Conservation (phyloP, 2,113 vertebrate species). For the Pseudonaja textilis region DNA sequence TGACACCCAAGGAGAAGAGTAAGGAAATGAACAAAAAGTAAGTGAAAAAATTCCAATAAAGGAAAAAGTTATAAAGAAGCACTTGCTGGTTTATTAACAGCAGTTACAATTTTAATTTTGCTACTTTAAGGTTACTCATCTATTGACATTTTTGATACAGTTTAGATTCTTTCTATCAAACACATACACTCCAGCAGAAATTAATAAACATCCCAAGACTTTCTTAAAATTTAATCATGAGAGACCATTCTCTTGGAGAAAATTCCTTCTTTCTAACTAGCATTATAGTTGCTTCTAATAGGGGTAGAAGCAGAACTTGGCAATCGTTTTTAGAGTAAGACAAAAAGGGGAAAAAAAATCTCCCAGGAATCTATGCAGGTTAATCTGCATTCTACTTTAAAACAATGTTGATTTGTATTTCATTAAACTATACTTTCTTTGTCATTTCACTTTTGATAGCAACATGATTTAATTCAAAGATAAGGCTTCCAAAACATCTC, state of each 20-base stretch:
- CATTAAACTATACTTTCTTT: neutral
- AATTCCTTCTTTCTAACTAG: neutral
- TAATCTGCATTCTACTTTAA: slow-evolving; percentile 2
- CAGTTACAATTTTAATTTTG: neutral
- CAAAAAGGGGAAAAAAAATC: neutral
- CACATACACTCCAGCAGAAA: neutral
- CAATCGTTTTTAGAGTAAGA: slow-evolving; percentile 7
- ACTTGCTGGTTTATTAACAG: neutral
- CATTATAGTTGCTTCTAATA: neutral
- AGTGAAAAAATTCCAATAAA: neutral
- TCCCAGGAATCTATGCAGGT: slow-evolving; percentile 8
- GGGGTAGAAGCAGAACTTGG: neutral
- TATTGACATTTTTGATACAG: neutral
- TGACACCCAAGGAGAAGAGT: neutral
- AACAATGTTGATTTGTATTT: slow-evolving; percentile 6
- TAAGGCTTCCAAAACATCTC: neutral
- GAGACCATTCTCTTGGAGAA: slow-evolving; percentile 11
- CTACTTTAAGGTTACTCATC: neutral
- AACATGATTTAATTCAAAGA: slow-evolving; percentile 22
- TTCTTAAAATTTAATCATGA: slow-evolving; percentile 8
- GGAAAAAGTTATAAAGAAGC: neutral
- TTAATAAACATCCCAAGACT: neutral
- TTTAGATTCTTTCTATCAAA: neutral
- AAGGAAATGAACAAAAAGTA: neutral
- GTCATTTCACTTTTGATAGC: slow-evolving; percentile 17